phyloP scores from a whole-genome alignment of 2,888 invertebrate species.

The Plusia festucae region DNA sequence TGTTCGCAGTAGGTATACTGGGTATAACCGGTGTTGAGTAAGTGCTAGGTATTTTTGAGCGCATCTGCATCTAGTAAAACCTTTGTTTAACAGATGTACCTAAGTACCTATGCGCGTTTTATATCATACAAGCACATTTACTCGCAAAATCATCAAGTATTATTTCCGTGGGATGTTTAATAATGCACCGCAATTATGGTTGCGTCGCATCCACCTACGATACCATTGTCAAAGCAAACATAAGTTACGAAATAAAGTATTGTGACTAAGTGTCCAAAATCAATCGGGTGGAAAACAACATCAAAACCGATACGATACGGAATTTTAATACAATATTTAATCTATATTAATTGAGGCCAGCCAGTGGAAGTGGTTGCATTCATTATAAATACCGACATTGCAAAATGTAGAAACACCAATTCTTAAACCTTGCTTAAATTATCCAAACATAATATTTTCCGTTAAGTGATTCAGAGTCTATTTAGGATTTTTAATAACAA shows the following conservation, averaged over 20 bases:
- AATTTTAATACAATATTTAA: constrained; percentile 75
- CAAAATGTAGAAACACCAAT: constrained; percentile 70
- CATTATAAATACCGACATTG: constrained; percentile 72
- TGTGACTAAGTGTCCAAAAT: constrained; percentile 23
- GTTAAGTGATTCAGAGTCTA: constrained; percentile 42
- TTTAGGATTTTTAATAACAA: constrained; percentile 28
- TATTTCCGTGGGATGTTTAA: constrained; percentile 23
- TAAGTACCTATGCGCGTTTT: constrained; percentile 2
- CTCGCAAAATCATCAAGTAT: constrained; percentile 7
- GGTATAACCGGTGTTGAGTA: constrained; percentile 4
- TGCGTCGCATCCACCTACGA: constrained; percentile 25
- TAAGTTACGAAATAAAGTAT: constrained; percentile 16
- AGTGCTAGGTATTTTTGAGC: constrained; percentile 61
- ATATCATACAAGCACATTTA: constrained; percentile 15
- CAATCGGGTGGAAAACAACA: constrained; percentile 46
- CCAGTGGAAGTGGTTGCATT: constrained; percentile 78
- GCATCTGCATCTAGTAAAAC: constrained; percentile 67
- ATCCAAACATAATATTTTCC: constrained; percentile 54
- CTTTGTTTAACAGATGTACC: constrained; percentile 54
- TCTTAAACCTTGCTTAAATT: constrained; percentile 59
- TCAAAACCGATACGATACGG: constrained; percentile 55
- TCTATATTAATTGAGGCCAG: constrained; percentile 83
- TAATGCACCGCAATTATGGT: constrained; percentile 15
- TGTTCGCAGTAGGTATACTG: constrained; percentile 64
- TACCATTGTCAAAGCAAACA: constrained; percentile 25